Conservation (phyloP, 2,113 vertebrate species). For the Macrotis lagotis region DNA sequence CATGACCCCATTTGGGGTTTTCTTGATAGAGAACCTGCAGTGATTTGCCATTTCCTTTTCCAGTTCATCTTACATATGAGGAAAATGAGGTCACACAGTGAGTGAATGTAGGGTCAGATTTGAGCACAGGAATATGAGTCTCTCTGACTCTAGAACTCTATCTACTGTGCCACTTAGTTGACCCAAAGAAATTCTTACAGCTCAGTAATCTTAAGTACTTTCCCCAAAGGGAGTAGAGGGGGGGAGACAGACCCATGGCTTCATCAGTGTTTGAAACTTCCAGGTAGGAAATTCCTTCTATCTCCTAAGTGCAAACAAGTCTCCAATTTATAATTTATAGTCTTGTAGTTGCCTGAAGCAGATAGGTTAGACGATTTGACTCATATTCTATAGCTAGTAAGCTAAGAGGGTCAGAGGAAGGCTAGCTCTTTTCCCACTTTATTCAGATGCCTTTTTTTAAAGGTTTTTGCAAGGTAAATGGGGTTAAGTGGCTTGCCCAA, state of each 20-base stretch:
- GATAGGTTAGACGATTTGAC: too few species aligned
- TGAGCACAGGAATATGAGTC: too few species aligned
- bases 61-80: not conserved
- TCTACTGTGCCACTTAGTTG: not conserved
- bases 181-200: not conserved
- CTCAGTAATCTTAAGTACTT: not conserved
- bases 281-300: not conserved
- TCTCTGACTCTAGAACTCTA: not conserved
- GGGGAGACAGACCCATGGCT: not conserved
- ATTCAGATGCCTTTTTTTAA: too few species aligned
- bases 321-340: not conserved
- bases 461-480: too few species aligned
- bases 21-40: not conserved
- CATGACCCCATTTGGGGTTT: not conserved
- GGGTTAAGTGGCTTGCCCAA: too few species aligned
- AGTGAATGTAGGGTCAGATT: too few species aligned
- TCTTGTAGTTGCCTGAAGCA: too few species aligned
- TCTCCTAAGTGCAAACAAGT: not conserved
- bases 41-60: not conserved
- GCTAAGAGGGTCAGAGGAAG: too few species aligned
- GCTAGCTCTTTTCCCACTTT: too few species aligned
- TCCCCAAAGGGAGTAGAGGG: not conserved
- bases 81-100: not conserved
- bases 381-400: too few species aligned
- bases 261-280: not conserved